A percentile compares a stretch with the other conserved stretches of the same genome.
These are phyloP conservation scores for Toxotes chatareus DNA, from an alignment of 2,113 vertebrate genomes.

Conservation along the genomic window DNA sequence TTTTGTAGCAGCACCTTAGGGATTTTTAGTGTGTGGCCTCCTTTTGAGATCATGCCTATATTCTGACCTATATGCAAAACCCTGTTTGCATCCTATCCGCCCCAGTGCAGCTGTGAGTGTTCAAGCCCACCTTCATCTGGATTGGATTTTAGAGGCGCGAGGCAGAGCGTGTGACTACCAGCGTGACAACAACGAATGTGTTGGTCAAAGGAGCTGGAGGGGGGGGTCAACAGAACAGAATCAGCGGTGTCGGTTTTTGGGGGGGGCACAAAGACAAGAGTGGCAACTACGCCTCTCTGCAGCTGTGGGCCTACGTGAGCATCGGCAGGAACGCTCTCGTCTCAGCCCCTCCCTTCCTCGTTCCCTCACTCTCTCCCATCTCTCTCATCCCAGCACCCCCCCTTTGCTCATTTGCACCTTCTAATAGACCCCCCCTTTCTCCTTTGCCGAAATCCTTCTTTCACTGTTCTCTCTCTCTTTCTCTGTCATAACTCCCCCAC, in stretches of 20 bases:
- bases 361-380: conserved; percentile 34
- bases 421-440: conserved; percentile 50
- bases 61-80: conserved; percentile 56
- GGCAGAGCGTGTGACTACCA: conserved; percentile 65
- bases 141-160: conserved; percentile 50
- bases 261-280: conserved; percentile 61
- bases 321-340: conserved; percentile 75
- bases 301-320: conserved; percentile 85
- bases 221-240: conserved; percentile 52
- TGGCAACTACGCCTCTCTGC: conserved; percentile 72
- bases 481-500: conserved; percentile 56
- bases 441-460: conserved; percentile 27
- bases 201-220: neutral
- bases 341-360: conserved; percentile 55
- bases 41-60: conserved; percentile 31
- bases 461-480: conserved; percentile 49
- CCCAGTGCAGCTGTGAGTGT: conserved; percentile 4
- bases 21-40: conserved; percentile 8
- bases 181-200: conserved; percentile 58
- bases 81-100: conserved; percentile 23
- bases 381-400: conserved; percentile 6
- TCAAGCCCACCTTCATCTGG: conserved; percentile 21
- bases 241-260: conserved; percentile 46
- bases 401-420: conserved; percentile 61
- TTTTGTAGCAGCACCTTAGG: conserved; percentile 20